Conservation (phyloP, 2,113 vertebrate species). For the Nothoprocta pentlandii region DNA sequence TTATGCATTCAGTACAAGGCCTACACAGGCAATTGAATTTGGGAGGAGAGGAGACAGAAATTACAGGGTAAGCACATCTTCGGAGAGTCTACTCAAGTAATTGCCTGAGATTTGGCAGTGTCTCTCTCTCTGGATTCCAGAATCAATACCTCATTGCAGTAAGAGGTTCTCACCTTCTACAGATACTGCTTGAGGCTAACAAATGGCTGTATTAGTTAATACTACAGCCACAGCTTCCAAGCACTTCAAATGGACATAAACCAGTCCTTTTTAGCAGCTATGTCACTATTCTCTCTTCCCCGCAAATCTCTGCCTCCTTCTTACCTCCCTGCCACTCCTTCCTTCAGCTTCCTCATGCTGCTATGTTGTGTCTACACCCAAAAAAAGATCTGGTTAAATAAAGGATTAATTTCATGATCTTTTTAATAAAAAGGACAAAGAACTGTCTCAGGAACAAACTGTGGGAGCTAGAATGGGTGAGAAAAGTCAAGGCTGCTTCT, state of each 20-base stretch:
- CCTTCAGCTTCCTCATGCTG: neutral
- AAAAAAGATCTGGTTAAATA: neutral
- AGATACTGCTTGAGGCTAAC: neutral
- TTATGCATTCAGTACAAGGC: neutral
- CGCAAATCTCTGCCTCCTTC: neutral
- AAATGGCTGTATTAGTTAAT: neutral
- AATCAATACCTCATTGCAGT: slow-evolving; percentile 40
- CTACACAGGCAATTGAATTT: neutral
- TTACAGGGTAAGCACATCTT: neutral
- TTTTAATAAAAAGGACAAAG: neutral
- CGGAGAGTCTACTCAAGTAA: neutral
- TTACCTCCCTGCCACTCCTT: neutral
- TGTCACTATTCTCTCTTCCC: neutral
- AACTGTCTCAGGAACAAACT: neutral
- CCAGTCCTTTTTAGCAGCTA: neutral
- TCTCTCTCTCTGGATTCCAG: slow-evolving; percentile 17
- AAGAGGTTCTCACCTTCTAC: slow-evolving; percentile 13
- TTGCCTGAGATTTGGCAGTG: slow-evolving; percentile 32
- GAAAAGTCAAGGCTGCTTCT: neutral
- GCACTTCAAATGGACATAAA: neutral
- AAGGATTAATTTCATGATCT: neutral
- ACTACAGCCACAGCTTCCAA: neutral
- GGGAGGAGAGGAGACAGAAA: neutral
- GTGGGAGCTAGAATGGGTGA: neutral
- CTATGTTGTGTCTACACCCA: neutral